phyloP scores from a whole-genome alignment of 2,113 vertebrate species.

The Oncorhynchus clarkii region DNA sequence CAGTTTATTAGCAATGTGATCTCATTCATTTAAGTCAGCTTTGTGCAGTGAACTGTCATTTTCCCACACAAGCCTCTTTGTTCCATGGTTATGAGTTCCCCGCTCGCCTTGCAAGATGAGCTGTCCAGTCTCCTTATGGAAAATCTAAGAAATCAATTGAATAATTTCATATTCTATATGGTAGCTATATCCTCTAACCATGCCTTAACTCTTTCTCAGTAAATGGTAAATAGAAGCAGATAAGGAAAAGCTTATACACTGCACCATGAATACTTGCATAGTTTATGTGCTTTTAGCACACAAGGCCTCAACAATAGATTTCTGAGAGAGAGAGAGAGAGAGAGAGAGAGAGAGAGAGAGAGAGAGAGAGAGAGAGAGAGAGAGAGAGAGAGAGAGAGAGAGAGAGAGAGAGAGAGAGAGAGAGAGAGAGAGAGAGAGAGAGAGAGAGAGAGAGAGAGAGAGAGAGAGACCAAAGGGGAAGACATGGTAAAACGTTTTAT shows the following conservation, averaged over 20 bases:
- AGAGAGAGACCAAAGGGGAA: slow-evolving; percentile 14
- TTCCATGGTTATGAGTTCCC: slow-evolving; percentile 59
- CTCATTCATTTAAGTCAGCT: slow-evolving; percentile 56
- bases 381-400: too few species aligned
- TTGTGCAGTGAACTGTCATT: slow-evolving; percentile 49
- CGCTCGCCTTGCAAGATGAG: slow-evolving; percentile 46
- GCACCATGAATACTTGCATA: slow-evolving; percentile 25
- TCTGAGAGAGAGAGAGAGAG: too few species aligned
- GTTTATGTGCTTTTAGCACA: not conserved
- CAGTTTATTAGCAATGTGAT: slow-evolving; percentile 57
- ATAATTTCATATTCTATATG: slow-evolving; percentile 39
- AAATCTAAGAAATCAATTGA: slow-evolving; percentile 54
- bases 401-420: too few species aligned
- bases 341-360: too few species aligned
- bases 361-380: too few species aligned
- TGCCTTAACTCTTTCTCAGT: slow-evolving; percentile 39
- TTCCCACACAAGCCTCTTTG: slow-evolving; percentile 29
- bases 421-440: too few species aligned
- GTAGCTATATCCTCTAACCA: too few species aligned
- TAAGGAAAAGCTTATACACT: slow-evolving; percentile 25
- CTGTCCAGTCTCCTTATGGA: slow-evolving; percentile 34
- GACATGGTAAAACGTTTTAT: slow-evolving; percentile 57
- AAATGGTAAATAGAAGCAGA: slow-evolving; percentile 56
- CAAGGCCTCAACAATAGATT: not conserved
- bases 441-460: too few species aligned